These are phyloP conservation scores for Alouatta palliata DNA, from an alignment of 2,113 vertebrate species.

Conservation along the genomic window DNA sequence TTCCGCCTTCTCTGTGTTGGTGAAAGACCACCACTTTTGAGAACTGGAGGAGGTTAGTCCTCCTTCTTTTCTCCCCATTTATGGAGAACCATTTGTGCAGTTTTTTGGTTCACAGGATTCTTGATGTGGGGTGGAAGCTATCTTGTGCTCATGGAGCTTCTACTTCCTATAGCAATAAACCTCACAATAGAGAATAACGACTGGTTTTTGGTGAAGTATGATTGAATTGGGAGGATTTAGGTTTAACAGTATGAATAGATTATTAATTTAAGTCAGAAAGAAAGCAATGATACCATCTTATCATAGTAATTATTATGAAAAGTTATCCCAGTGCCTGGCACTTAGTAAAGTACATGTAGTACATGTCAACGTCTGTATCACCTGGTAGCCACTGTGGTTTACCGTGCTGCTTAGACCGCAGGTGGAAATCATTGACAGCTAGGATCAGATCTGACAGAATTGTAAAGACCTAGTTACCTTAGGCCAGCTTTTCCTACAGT, in stretches of 20 bases:
- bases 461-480: neutral
- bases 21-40: neutral
- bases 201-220: neutral
- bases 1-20: neutral
- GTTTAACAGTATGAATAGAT: neutral
- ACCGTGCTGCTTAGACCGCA: neutral
- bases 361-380: neutral
- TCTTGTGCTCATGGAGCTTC: neutral
- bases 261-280: constrained; percentile 22
- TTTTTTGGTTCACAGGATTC: neutral
- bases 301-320: constrained; percentile 26
- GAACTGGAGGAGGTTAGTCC: neutral
- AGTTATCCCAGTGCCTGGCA: neutral
- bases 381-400: neutral
- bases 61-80: neutral
- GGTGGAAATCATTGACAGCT: neutral
- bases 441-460: neutral
- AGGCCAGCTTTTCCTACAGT: neutral
- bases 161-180: neutral
- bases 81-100: neutral
- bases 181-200: neutral
- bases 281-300: neutral
- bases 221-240: neutral
- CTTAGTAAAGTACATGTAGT: neutral
- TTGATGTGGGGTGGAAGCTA: neutral